These are phyloP conservation scores for Listrodromus nycthemerus DNA, from an alignment of 2,888 invertebrate genomes.

Conservation along the genomic window DNA sequence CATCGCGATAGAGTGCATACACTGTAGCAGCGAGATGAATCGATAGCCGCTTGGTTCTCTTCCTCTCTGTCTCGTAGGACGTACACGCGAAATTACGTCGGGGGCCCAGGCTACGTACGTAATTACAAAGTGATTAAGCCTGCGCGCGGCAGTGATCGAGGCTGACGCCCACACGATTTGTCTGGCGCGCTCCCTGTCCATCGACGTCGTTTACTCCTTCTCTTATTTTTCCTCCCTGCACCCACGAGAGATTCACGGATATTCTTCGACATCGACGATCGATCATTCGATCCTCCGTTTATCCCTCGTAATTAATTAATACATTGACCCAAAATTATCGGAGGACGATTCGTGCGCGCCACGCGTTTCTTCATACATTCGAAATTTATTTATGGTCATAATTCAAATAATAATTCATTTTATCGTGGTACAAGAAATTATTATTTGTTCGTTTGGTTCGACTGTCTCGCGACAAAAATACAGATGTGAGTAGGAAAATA, in stretches of 20 bases:
- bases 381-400: background rate
- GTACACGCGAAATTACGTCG: slow-evolving; percentile 58
- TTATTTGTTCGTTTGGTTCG: too few relatives aligned
- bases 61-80: slow-evolving; percentile 47
- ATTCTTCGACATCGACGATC: background rate
- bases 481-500: too few relatives aligned
- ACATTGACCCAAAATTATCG: too few relatives aligned
- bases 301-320: too few relatives aligned
- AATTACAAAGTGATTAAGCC: slow-evolving; percentile 68
- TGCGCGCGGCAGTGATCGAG: slow-evolving; percentile 50
- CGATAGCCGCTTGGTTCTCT: slow-evolving; percentile 51
- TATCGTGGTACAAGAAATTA: too few relatives aligned
- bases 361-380: background rate
- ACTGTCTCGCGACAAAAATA: too few relatives aligned
- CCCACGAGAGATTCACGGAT: slow-evolving; percentile 26
- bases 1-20: slow-evolving; percentile 41
- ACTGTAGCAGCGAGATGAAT: slow-evolving; percentile 53
- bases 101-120: slow-evolving; percentile 47
- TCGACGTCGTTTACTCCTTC: background rate
- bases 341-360: too few relatives aligned
- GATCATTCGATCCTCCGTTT: too few relatives aligned
- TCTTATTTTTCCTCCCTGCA: slow-evolving; percentile 1
- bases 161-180: slow-evolving; percentile 63
- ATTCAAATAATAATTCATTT: too few relatives aligned
- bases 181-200: slow-evolving; percentile 36